phyloP scores from a whole-genome alignment of 1,140 invertebrate species.

The Vanessa atalanta region DNA sequence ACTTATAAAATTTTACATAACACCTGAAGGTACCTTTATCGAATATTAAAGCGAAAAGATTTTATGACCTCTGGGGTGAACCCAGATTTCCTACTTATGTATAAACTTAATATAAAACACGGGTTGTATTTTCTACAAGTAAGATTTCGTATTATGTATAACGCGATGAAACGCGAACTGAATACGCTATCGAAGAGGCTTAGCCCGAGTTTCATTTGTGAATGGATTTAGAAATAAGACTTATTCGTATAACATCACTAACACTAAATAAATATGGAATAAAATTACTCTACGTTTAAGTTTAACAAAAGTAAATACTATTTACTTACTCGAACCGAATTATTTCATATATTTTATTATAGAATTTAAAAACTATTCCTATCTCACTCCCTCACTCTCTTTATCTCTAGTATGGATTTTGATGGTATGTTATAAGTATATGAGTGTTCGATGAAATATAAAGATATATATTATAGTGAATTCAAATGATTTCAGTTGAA shows the following conservation, averaged over 20 bases:
- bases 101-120: slow-evolving; percentile 32
- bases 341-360: no score
- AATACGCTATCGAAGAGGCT: slow-evolving; percentile 43
- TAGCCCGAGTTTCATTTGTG: slow-evolving; percentile 10
- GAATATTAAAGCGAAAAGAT: slow-evolving; percentile 10
- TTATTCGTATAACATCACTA: not conserved
- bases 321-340: no score
- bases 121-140: slow-evolving; percentile 31
- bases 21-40: not conserved
- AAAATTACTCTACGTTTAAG: no score
- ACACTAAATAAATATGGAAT: no score
- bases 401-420: no score
- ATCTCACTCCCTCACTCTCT: no score
- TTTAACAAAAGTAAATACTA: no score
- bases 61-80: slow-evolving; percentile 29
- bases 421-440: no score
- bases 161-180: slow-evolving; percentile 37
- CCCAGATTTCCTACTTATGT: slow-evolving; percentile 27
- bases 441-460: no score
- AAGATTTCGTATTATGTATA: slow-evolving; percentile 39
- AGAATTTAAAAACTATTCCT: no score
- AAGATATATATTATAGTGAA: no score
- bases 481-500: no score
- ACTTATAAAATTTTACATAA: not conserved
- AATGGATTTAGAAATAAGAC: slow-evolving; percentile 9